A percentile compares a stretch with the other conserved stretches of the same genome.
These are phyloP conservation scores for Argyrosomus japonicus DNA, from an alignment of 2,113 vertebrate species.

Conservation along the genomic window DNA sequence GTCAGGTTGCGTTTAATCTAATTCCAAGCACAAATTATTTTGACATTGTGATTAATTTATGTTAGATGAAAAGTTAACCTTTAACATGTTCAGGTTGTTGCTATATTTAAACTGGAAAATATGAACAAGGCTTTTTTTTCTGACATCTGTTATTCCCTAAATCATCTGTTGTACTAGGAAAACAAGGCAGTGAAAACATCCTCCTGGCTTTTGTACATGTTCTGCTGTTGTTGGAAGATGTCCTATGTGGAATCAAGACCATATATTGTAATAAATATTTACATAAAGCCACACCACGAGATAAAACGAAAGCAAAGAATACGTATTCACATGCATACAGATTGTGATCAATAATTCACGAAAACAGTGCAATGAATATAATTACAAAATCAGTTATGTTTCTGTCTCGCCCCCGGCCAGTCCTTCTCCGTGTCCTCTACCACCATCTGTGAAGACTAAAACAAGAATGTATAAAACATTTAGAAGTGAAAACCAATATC, in stretches of 20 bases:
- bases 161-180: conserved; percentile 1
- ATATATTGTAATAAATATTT: not conserved
- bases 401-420: not conserved
- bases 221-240: not conserved
- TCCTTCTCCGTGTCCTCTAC: not conserved
- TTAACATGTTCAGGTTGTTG: conserved; percentile 28
- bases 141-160: conserved; percentile 14
- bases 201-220: not conserved
- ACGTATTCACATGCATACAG: not conserved
- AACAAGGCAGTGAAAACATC: not conserved
- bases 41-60: conserved; percentile 40
- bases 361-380: not conserved
- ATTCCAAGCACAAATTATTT: conserved; percentile 43
- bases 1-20: conserved; percentile 42
- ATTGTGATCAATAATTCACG: not conserved
- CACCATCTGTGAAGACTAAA: not conserved
- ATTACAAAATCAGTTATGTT: not conserved
- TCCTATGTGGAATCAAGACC: not conserved
- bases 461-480: not conserved
- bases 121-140: conserved; percentile 1
- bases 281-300: not conserved
- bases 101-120: conserved; percentile 49
- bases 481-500: not conserved
- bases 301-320: not conserved
- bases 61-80: conserved; percentile 50